Base-by-base conservation (phyloP, 37 sponge, comb jelly and placozoan species). In the Halisarca cf. caerulea region DNA sequence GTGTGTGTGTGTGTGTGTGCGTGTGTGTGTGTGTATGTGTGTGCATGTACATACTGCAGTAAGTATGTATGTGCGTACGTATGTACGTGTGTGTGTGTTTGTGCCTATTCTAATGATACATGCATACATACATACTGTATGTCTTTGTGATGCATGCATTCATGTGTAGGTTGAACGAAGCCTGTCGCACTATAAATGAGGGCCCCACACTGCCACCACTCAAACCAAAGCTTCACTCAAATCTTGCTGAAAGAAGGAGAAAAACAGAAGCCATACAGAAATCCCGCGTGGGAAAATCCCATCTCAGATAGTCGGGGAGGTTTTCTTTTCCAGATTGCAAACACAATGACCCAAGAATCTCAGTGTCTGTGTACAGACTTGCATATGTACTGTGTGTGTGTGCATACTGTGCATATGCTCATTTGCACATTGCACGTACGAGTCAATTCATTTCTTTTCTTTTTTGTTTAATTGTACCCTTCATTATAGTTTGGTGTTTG, bases 141-240 rank as follows among this genome's bases (percentile, higher is more conserved):
- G 8, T 17, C 45, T n/a, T 51, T 18, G 24, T n/a, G 21, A n/a
- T 21, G 11, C 43, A 11, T 78, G 9, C 58, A n/a, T 37, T 24
- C 44, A 20, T 27, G 14, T 89, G 15, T 45, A 92, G 92, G 41
- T 2, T 88, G 70, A 87, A 89, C 59, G 41, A 61, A 28, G 90
- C 93, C 0, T 89, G 84, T 66, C 85, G 81, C 35, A 68, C 82
- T 55, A 69, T 90, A 33, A 75, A 88, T 25, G 95, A 95, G 37
- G 66, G 78, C 27, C 51, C 89, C 1, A 64, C 80, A 4, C 83
- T 95, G 3, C 95, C 95, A 37, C 86, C 92, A 8, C 80, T 95
- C 37, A 83, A 75, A 47, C 92, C 90, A 24, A 88, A 81, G 11
- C 68, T 86, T 0, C 81, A 79, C 0, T 80, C 28, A 39, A 44